Evolutionary conservation across 2,113 vertebrate species (phyloP).

Genomic region (Tympanuchus pallidicinctus): DNA sequence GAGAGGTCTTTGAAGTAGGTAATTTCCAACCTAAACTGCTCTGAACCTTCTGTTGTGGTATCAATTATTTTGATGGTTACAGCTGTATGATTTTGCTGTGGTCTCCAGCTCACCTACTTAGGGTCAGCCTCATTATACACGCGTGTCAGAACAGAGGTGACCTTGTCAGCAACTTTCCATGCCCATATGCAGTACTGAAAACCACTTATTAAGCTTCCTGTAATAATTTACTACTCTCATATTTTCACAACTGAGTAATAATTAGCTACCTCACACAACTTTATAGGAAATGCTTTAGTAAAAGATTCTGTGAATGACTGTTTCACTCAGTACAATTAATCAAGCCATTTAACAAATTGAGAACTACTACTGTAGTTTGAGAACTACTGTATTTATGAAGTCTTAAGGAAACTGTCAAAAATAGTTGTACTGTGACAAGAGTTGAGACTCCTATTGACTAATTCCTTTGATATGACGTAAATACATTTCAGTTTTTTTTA

Average conservation of each 20-base stretch:
- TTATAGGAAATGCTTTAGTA: background rate
- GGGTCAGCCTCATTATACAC: background rate
- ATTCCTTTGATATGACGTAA: background rate
- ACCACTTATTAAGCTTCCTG: background rate
- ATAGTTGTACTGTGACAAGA: background rate
- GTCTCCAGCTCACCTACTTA: background rate
- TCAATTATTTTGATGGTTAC: background rate
- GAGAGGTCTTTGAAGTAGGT: background rate
- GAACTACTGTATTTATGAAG: background rate
- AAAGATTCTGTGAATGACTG: background rate
- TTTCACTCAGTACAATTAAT: background rate
- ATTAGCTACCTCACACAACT: background rate
- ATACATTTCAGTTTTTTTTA: background rate
- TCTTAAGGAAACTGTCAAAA: background rate
- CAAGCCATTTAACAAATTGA: background rate
- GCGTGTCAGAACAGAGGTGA: background rate
- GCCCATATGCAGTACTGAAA: background rate
- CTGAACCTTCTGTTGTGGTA: background rate
- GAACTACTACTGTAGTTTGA: background rate
- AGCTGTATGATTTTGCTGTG: accelerated
- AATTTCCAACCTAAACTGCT: background rate
- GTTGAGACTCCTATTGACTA: background rate
- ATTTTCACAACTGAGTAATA: background rate
- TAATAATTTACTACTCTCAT: background rate
- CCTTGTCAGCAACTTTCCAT: background rate